Evolutionary conservation across 2,888 invertebrate genomes (phyloP), one percentile per base, ranked within the genome.

Genomic region (Abrostola triplasia): DNA sequence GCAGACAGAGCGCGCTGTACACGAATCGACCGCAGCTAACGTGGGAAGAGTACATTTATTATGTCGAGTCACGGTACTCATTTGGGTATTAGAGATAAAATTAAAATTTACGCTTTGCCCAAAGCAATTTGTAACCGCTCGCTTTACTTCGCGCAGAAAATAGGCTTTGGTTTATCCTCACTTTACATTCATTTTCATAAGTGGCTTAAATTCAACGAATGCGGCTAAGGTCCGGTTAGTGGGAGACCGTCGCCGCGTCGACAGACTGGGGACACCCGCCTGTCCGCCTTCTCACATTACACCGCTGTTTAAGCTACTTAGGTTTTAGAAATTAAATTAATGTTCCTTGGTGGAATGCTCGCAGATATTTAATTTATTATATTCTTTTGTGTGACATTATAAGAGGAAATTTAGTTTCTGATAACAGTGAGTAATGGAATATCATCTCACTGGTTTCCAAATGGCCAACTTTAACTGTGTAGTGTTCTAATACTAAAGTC

Each of bases 41-140:
- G 91, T 93, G 92, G 91, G 88, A 92, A 92, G 87, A 90, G 91
- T 91, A 93, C 92, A 93, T 94, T 94, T 93, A 92, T 94, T 92
- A 93, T 91, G 92, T 91, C 89, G 91, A 94, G 93, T 93, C 94
- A 93, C 92, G 93, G 89, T 89, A 90, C 93, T 93, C 93, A 93
- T 93, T 94, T 92, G 93, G 93, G 92, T 93, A 93, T 93, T 93
- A 94, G 92, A 94, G 94, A 94, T 94, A 94, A 94, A 93, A 94
- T 94, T 94, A 94, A 94, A 93, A 94, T 94, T 93, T 93, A 94
- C 94, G 93, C 93, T 92, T 91, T 92, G 93, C 93, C 93, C 92
- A 92, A 93, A 94, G 92, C 93, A 94, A 93, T 93, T 94, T 94
- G 94, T 94, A 92, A 92, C 92, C 92, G 90, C 90, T 89, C 91